A percentile compares a stretch with the other conserved stretches of the same genome.
Conservation (phyloP, 2,113 vertebrate species). For the Elanus axillaris region DNA sequence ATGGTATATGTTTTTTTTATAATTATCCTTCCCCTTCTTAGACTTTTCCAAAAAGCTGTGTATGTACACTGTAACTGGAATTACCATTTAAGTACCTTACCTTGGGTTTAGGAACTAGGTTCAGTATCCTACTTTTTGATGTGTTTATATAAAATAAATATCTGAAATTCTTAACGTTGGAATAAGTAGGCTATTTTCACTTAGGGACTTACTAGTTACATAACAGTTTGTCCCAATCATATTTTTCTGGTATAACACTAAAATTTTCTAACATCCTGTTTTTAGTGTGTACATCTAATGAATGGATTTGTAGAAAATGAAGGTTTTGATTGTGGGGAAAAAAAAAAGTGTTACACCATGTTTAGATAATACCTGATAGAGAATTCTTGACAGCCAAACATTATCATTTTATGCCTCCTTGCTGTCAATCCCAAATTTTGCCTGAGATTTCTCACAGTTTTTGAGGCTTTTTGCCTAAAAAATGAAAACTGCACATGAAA, state of each 20-base stretch:
- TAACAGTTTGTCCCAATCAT: background rate
- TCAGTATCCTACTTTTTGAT: background rate
- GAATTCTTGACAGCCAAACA: background rate
- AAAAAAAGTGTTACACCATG: fast-evolving
- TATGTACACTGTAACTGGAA: background rate
- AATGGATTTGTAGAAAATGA: background rate
- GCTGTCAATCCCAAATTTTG: background rate
- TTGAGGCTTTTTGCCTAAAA: background rate
- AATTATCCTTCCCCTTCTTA: background rate
- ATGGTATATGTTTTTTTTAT: background rate
- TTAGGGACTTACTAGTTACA: background rate
- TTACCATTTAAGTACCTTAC: background rate
- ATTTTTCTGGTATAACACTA: background rate
- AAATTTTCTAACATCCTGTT: background rate
- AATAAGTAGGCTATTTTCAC: background rate
- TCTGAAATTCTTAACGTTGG: background rate
- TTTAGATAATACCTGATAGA: background rate
- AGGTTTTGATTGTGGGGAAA: background rate
- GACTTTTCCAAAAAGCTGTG: background rate
- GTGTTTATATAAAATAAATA: background rate
- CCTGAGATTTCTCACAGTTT: background rate
- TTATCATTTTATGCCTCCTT: background rate
- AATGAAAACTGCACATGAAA: background rate
- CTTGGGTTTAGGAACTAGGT: background rate
- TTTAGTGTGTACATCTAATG: background rate